Percentiles rank a stretch among this genome's conserved stretches.
These are phyloP conservation scores for Tenthredo mesomela DNA, from an alignment of 2,888 invertebrate species.

Conservation along the genomic window DNA sequence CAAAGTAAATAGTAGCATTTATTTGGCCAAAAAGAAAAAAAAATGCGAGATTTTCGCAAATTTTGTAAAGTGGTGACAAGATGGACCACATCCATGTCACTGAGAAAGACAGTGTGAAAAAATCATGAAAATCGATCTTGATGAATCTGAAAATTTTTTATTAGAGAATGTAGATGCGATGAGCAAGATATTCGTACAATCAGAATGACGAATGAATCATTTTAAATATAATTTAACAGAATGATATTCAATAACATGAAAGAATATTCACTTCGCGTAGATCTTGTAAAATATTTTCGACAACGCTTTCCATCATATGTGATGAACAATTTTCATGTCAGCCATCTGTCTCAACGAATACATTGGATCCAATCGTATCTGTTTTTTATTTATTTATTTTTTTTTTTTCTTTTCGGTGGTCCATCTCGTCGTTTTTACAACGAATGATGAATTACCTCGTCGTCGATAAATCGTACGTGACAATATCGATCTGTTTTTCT, in stretches of 20 bases:
- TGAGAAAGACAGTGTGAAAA: too few species aligned
- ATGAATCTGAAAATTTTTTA: too few species aligned
- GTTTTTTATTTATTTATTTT: background rate
- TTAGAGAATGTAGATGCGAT: too few species aligned
- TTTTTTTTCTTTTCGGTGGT: background rate
- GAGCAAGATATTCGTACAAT: background rate
- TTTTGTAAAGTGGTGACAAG: too few species aligned
- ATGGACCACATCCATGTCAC: too few species aligned
- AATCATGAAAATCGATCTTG: too few species aligned
- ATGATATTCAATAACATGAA: background rate
- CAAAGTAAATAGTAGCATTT: background rate
- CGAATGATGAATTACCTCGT: background rate
- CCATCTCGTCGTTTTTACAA: background rate
- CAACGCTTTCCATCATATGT: background rate
- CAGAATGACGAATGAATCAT: too few species aligned
- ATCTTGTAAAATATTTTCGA: background rate
- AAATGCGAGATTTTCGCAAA: too few species aligned
- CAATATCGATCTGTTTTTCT: background rate
- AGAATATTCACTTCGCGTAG: background rate
- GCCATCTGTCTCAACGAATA: background rate
- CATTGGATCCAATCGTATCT: background rate
- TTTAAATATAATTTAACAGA: background rate
- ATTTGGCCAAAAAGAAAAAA: background rate
- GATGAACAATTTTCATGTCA: background rate
- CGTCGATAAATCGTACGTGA: background rate